Base-by-base conservation (phyloP, 1,140 invertebrate species). In the Temnothorax curvispinosus region DNA sequence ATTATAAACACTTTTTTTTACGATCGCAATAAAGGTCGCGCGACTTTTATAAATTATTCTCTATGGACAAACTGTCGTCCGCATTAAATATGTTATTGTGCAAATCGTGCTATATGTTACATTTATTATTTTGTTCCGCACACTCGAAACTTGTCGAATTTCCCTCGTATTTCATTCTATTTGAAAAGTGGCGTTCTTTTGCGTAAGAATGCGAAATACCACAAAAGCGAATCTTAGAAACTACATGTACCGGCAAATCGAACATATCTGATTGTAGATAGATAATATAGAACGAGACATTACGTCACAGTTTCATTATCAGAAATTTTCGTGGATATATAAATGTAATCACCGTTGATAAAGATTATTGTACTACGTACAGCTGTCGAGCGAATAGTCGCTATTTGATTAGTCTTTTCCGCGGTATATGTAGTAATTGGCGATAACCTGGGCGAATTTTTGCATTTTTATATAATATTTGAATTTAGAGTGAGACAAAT, bases 251-350 rank as follows among this genome's bases (percentile, higher is more conserved):
- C 60, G 18, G 44, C 13, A 75, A 65, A 60, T 50, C 21, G 32
- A 78, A 75, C 50, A 50, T 38, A 58, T 44, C 67, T 41, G 69
- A 75, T 74, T 60, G 3, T 58, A 75, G 52, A 71, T 52, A 71
- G 38, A 35, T 50, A 47, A 18, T 81, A 81, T 44, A 71, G 35
- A 81, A 56, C 50, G 67, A 13, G 18, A 13, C 13, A 13, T 84
- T 84, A 75, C 69, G 44, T 84, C 69, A 84, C 13, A n/a, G 18
- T 74, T 60, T 35, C 0, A 81, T 81, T 81, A 81, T 81, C 77
- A 27, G 77, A 60, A 74, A 74, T 47, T 62, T 60, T 84, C 54
- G 27, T 35, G 58, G 41, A 75, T 84, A 60, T 74, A 74, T 82
- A 82, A 84, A 74, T 60, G 50, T 67, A 71, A 81, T 71, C 35